These are phyloP conservation scores for Lithophane socia DNA, from an alignment of 2,888 invertebrate species.

Conservation along the genomic window DNA sequence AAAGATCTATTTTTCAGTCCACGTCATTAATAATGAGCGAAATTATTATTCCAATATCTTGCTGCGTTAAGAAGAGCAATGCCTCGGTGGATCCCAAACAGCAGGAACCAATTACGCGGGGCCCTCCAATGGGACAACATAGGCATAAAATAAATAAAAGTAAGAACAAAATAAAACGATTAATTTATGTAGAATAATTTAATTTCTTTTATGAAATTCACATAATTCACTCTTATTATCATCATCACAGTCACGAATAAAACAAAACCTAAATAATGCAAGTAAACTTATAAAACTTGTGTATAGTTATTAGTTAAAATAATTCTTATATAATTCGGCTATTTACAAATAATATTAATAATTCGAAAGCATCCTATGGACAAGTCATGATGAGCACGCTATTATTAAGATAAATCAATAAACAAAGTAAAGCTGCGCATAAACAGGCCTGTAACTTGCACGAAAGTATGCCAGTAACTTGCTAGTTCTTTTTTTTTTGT, in stretches of 20 bases:
- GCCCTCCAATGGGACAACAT: no score
- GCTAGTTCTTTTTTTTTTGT: neutral
- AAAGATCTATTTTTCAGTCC: neutral
- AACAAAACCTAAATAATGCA: slow-evolving; percentile 55
- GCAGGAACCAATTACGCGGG: no score
- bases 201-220: slow-evolving; percentile 66
- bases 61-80: neutral
- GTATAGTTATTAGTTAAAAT: slow-evolving; percentile 36
- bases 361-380: slow-evolving; percentile 38
- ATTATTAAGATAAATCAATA: neutral
- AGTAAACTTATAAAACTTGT: slow-evolving; percentile 48
- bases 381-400: slow-evolving; percentile 20
- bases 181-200: slow-evolving; percentile 68
- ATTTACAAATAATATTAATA: slow-evolving; percentile 62
- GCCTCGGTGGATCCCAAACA: neutral
- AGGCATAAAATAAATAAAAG: no score
- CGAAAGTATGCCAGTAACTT: neutral
- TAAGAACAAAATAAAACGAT: slow-evolving; percentile 11
- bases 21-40: neutral
- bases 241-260: slow-evolving; percentile 79
- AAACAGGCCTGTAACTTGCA: neutral
- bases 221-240: slow-evolving; percentile 62
- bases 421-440: neutral
- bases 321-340: slow-evolving; percentile 47
- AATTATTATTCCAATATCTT: neutral